phyloP scores from a whole-genome alignment of 2,888 invertebrate genomes.

The Aleiodes testaceus region DNA sequence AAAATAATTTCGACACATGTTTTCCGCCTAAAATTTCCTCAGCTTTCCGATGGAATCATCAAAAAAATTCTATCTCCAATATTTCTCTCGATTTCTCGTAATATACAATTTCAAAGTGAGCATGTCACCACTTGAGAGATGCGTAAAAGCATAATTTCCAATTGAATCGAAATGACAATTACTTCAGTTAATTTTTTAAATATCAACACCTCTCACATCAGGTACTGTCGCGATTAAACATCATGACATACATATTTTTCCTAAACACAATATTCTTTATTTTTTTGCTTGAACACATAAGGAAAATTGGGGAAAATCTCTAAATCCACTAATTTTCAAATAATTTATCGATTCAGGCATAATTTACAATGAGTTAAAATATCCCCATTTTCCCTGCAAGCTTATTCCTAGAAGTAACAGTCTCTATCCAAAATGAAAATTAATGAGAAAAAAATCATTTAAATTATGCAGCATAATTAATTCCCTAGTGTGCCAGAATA shows the following conservation, averaged over 20 bases:
- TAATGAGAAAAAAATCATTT: background rate
- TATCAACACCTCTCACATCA: constrained; percentile 1
- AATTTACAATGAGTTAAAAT: no score
- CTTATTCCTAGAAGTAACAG: constrained; percentile 17
- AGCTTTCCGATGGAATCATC: no score
- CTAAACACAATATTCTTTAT: background rate
- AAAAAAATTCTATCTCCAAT: no score
- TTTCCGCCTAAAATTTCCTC: no score
- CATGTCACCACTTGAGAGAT: background rate
- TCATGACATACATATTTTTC: constrained; percentile 11
- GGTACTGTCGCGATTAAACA: constrained; percentile 29
- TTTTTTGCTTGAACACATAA: constrained; percentile 18
- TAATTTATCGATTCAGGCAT: no score
- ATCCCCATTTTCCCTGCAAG: background rate
- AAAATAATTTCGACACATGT: no score
- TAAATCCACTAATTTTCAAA: no score
- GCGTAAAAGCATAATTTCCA: constrained; percentile 6
- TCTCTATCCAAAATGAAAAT: background rate
- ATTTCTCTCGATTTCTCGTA: no score
- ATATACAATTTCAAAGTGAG: no score
- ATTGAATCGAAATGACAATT: constrained; percentile 17
- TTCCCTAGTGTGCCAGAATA: no score
- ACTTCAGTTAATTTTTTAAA: no score
- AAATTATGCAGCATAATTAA: background rate
- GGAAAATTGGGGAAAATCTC: no score